phyloP scores from a whole-genome alignment of 2,113 vertebrate species.

The Phalacrocorax aristotelis region DNA sequence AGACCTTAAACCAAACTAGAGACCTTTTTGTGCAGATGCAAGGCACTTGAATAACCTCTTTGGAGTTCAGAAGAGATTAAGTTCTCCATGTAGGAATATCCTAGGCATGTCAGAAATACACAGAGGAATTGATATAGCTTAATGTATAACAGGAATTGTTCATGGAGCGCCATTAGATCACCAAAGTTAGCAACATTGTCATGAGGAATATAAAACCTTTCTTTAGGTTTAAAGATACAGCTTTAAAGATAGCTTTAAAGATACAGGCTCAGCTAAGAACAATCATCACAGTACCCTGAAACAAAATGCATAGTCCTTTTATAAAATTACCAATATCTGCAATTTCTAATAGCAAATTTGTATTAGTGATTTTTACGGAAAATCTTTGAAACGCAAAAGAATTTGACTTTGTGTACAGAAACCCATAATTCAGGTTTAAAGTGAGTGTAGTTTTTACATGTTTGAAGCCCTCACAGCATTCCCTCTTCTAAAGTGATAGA shows the following conservation, averaged over 20 bases:
- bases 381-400: not conserved
- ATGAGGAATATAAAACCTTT: not conserved
- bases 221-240: too few relatives aligned
- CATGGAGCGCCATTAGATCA: not conserved
- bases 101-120: not conserved
- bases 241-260: not conserved
- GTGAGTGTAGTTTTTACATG: rapidly evolving
- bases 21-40: not conserved
- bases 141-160: not conserved
- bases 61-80: not conserved
- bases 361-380: not conserved
- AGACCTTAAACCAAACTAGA: not conserved
- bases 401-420: not conserved
- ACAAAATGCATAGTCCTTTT: not conserved
- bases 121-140: not conserved
- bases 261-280: not conserved
- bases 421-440: not conserved
- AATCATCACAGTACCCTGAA: not conserved
- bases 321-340: not conserved
- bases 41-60: not conserved
- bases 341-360: not conserved
- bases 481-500: not conserved
- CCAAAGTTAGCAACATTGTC: not conserved
- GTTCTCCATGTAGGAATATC: not conserved
- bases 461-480: not conserved